Evolutionary conservation across 1,140 invertebrate species (phyloP), one percentile per base, ranked within the genome.

Genomic region (Pseudomyrmex cubaensis): DNA sequence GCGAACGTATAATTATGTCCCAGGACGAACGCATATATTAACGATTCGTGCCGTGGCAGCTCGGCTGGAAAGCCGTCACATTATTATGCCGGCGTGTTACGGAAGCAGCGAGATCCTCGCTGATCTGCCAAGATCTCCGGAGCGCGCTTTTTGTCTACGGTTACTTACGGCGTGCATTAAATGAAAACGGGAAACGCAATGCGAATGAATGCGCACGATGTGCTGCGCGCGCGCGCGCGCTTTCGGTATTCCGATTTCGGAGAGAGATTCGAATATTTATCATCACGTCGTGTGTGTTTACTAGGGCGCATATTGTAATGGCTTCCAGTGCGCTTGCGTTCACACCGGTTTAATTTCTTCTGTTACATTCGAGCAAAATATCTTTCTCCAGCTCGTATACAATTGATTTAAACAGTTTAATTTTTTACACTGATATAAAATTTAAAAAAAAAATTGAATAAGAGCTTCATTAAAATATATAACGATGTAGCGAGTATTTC

Each of bases 1-100:
- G 70, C 13, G 59, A 75, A 59, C 22, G 54, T 80, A 50, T 59
- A 80, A 80, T 80, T 80, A 72, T 80, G 22, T 61, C 44, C 20
- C 22, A 5, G 59, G 70, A 10, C 20, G 57, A 17, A 63, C 59
- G 57, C 70, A 64, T 82, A 75, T 48, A 75, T 82, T 82, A 75
- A 75, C 67, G 61, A 73, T 73, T 25, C 25, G n/a, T 52, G 25
- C 57, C 57, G 13, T 20, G 54, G 15, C 35, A 75, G 70, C 48
- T 9, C 59, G 70, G 17, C 9, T 22, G 57, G 78, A 82, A 82
- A 15, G 10, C 17, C 50, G 76, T 70, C 64, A 25, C 52, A 35
- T 80, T 35, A 35, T 80, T 80, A 80, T 22, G 17, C 20, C 59
- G 13, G 35, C 35, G 35, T 35, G 22, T 74, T 75, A 22, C 13